These are phyloP conservation scores for Epizoanthus ramosus DNA, from an alignment of 92 coral and sea anemone species.

Conservation along the genomic window DNA sequence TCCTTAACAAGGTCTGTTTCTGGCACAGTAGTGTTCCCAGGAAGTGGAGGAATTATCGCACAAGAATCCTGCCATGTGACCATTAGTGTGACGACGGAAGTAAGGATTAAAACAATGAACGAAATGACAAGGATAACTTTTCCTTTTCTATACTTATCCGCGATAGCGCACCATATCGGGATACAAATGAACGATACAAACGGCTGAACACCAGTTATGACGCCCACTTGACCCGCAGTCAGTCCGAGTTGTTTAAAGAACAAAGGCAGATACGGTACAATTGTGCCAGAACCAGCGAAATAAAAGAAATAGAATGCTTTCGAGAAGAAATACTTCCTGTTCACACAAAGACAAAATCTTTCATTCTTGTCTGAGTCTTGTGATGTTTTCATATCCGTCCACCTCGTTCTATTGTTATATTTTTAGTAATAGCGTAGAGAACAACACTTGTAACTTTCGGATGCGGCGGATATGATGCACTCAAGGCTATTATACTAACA, in stretches of 20 bases:
- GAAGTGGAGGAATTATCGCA: not conserved
- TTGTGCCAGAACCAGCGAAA: conserved; percentile 54
- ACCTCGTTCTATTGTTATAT: not conserved
- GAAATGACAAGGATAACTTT: conserved; percentile 43
- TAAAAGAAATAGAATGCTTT: conserved; percentile 59
- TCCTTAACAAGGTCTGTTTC: conserved; percentile 2
- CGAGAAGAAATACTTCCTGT: conserved; percentile 45
- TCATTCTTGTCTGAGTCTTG: not conserved
- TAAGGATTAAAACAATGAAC: conserved; percentile 40
- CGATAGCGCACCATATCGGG: conserved; percentile 62
- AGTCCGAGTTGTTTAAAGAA: conserved; percentile 58
- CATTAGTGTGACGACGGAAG: conserved; percentile 37
- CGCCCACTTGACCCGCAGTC: conserved; percentile 50
- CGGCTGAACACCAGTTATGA: conserved; percentile 61
- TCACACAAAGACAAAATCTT: conserved; percentile 1
- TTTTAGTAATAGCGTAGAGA: not conserved
- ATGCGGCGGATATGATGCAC: no score
- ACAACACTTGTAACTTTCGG: no score
- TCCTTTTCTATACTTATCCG: conserved; percentile 50
- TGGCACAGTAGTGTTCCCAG: not conserved
- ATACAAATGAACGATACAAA: conserved; percentile 59
- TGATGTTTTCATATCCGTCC: not conserved
- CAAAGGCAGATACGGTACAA: conserved; percentile 52
- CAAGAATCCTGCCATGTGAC: conserved; percentile 14
- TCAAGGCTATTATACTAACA: not conserved